These are phyloP conservation scores for Exephanes ischioxanthus DNA, from an alignment of 2,888 invertebrate genomes.

Conservation along the genomic window DNA sequence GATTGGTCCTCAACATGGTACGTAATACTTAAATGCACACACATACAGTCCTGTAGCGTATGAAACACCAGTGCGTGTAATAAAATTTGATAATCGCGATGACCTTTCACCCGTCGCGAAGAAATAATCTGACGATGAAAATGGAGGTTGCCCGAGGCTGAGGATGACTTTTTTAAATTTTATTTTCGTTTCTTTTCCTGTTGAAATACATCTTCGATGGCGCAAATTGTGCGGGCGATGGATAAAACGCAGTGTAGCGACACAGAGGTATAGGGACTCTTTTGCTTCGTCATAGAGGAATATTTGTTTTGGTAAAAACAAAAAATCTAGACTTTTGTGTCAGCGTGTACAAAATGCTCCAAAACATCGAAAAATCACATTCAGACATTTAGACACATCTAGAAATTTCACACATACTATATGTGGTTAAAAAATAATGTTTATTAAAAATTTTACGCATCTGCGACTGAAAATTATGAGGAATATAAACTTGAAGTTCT, in stretches of 20 bases:
- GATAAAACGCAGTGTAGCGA: not conserved
- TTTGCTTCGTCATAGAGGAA: not conserved
- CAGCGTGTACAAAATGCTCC: too few species aligned
- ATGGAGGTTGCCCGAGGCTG: slow-evolving; percentile 33
- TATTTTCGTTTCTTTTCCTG: slow-evolving; percentile 16
- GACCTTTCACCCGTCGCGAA: slow-evolving; percentile 46
- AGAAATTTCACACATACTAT: too few species aligned
- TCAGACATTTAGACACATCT: too few species aligned
- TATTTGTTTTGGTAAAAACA: too few species aligned
- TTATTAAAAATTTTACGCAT: too few species aligned
- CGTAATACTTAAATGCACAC: slow-evolving; percentile 6
- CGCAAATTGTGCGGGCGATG: slow-evolving; percentile 23
- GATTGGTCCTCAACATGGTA: slow-evolving; percentile 39
- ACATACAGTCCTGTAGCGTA: slow-evolving; percentile 1
- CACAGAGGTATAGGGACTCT: not conserved
- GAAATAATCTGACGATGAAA: slow-evolving; percentile 49
- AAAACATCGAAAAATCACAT: too few species aligned
- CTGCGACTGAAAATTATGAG: not conserved
- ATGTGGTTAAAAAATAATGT: too few species aligned
- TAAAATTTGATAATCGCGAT: slow-evolving; percentile 60
- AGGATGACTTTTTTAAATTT: not conserved
- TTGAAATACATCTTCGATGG: slow-evolving; percentile 17
- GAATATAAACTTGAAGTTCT: not conserved
- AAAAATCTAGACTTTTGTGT: too few species aligned
- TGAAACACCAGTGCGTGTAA: slow-evolving; percentile 37